phyloP scores from a whole-genome alignment of 2,797 vertebrate species.

The Chelonia mydas region DNA sequence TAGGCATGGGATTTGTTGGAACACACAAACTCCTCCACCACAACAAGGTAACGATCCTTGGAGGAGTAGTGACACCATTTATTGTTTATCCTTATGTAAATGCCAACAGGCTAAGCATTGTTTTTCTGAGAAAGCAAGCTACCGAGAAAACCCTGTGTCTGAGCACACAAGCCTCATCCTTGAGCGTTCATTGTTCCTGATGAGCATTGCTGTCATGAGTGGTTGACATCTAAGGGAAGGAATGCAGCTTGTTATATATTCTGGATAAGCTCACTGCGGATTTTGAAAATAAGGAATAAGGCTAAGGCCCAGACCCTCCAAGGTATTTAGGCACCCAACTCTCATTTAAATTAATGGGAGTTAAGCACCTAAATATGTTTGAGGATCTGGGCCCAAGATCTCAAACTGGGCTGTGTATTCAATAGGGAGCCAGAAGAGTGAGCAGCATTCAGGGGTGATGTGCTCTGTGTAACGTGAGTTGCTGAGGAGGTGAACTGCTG shows the following conservation, averaged over 20 bases:
- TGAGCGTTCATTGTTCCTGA: conserved; percentile 43
- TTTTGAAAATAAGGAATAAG: conserved; percentile 40
- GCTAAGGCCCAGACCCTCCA: background rate
- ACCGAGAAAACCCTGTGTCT: background rate
- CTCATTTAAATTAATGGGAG: background rate
- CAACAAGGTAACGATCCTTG: no score
- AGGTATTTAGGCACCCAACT: background rate
- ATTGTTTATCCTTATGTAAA: background rate
- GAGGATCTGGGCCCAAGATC: background rate
- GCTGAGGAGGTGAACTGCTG: background rate
- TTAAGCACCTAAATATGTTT: background rate
- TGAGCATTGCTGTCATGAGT: conserved; percentile 51
- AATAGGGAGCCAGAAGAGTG: background rate
- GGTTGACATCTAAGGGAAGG: conserved; percentile 40
- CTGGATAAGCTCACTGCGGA: conserved; percentile 17
- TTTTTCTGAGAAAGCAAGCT: background rate
- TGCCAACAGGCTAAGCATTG: background rate
- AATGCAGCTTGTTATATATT: conserved; percentile 14
- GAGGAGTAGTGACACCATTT: background rate
- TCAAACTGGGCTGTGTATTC: background rate
- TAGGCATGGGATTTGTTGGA: no score
- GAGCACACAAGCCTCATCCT: conserved; percentile 26
- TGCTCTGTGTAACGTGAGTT: background rate
- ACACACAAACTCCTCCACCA: no score
- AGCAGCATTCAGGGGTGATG: background rate